Evolutionary conservation across 2,113 vertebrate genomes (phyloP), one percentile per base, ranked within the genome.

Genomic region (Grus americana): DNA sequence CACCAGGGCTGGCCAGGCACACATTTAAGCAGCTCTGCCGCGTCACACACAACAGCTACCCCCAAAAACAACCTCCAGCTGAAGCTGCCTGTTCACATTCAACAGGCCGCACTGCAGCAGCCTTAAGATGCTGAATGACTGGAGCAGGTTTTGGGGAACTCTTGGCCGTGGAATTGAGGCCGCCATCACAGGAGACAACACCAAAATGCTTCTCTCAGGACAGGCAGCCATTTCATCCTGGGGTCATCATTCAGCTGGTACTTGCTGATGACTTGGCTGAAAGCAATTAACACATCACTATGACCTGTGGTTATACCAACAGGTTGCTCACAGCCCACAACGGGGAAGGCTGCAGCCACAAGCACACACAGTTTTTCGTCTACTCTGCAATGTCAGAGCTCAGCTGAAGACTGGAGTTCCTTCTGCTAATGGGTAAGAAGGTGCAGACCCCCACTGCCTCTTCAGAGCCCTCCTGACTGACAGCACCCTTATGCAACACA

Each of bases 121-220:
- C 61, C 11, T 0, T 6, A 23, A 21, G 19, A 15, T 16, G 22
- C 30, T 34, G 26, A 42, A 68, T 3, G 2, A 36, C 40, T 1
- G 0, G 9, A 34, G 32, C 7, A 29, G 70, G 13, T 20, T 86
- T 75, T 20, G 21, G 70, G 68, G 26, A 58, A 14, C 63, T 20
- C 30, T 8, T 34, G n/a, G 42, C 42, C 22, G 7, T 1, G 1
- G 55, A 68, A 55, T 11, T 30, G 38, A 58, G 20, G 21, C 32
- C 46, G 54, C 5, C 9, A 1, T 15, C 32, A 30, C 15, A 4
- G 36, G 29, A 71, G 44, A 46, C 10, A 59, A 26, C 3, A 6
- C 7, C 38, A 46, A 59, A 38, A 27, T 3, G 14, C 14, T 66
- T 52, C 30, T 59, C 14, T 42, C 7, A 14, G 72, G 34, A 78